Evolutionary conservation across 2,888 invertebrate genomes (phyloP).

Genomic region (Apamea sordens): DNA sequence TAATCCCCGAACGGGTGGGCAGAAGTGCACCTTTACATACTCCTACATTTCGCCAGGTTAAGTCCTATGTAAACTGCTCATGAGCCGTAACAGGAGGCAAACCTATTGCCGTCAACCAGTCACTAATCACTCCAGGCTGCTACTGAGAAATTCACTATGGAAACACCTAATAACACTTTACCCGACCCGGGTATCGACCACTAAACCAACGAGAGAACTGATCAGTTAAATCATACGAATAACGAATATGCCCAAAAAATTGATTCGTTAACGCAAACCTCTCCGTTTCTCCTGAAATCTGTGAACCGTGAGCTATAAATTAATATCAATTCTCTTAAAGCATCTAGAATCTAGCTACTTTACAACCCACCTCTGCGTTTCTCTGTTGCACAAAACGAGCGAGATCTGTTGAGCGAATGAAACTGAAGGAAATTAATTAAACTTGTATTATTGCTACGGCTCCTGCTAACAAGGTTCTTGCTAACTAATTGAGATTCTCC

Average conservation of each 20-base stretch:
- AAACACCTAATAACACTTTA: neutral
- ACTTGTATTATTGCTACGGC: constrained; percentile 53
- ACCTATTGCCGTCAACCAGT: too few relatives aligned
- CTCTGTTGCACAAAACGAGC: constrained; percentile 25
- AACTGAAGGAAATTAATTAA: constrained; percentile 55
- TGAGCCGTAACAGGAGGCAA: too few relatives aligned
- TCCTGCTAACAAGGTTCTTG: constrained; percentile 42
- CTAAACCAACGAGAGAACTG: neutral
- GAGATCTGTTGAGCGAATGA: constrained; percentile 38
- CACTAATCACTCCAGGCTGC: neutral
- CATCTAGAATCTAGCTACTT: neutral
- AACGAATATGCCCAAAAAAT: neutral
- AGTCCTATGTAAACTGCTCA: neutral
- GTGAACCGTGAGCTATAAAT: neutral
- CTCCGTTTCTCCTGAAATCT: neutral
- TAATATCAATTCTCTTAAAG: neutral
- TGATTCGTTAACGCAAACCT: neutral
- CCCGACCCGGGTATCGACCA: neutral
- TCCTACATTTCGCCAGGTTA: neutral
- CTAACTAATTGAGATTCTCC: constrained; percentile 47
- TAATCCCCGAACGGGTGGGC: neutral
- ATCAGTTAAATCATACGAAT: neutral
- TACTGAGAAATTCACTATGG: neutral
- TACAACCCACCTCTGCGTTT: constrained; percentile 26
- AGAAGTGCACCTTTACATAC: neutral